phyloP scores from a whole-genome alignment of 1,140 invertebrate species.

The honey bee (Apis mellifera) region DNA sequence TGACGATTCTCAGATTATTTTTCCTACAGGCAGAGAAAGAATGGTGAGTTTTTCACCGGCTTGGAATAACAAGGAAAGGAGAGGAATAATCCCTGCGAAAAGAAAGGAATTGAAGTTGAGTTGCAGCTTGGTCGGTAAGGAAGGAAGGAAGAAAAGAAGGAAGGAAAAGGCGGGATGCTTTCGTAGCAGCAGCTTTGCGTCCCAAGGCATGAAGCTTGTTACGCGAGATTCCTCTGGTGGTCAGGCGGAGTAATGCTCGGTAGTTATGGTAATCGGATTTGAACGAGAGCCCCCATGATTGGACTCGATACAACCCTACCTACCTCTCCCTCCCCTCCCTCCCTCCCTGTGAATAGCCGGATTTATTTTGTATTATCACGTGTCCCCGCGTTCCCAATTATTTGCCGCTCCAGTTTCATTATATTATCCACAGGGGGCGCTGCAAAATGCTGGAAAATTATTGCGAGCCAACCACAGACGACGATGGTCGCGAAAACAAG shows the following conservation, averaged over 20 bases:
- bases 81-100: neutral
- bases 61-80: neutral
- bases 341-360: neutral
- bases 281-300: slow-evolving; percentile 53
- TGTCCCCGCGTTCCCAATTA: neutral
- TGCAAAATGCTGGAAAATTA: no score
- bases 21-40: no score
- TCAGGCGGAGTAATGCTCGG: slow-evolving; percentile 43
- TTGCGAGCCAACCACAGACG: no score
- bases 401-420: neutral
- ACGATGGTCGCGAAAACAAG: no score
- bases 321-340: slow-evolving; percentile 41
- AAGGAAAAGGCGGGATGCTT: neutral
- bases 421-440: no score
- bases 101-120: neutral
- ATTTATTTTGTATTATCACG: neutral
- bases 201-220: slow-evolving; percentile 23
- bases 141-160: neutral
- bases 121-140: neutral
- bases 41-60: neutral
- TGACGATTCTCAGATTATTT: no score
- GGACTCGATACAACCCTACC: slow-evolving; percentile 50
- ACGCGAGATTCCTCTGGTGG: slow-evolving; percentile 47
- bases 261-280: slow-evolving; percentile 69
- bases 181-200: slow-evolving; percentile 4